Conservation (phyloP, 2,888 invertebrate genomes). For the Macrosiphum euphorbiae region DNA sequence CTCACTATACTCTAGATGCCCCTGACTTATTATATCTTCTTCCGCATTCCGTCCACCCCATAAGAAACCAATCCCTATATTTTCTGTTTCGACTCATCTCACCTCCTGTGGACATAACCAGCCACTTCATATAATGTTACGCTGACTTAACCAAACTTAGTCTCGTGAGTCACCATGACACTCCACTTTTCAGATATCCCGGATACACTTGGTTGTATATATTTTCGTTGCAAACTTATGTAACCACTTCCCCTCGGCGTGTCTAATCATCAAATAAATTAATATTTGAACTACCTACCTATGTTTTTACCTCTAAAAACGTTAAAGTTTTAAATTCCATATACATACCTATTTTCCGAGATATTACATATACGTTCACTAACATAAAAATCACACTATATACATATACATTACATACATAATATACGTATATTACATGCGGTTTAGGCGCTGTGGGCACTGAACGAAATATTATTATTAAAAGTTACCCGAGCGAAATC, state of each 20-base stretch:
- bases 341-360: background rate
- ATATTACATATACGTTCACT: background rate
- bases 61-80: background rate
- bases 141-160: background rate
- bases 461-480: slow-evolving; percentile 31
- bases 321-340: background rate
- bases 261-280: background rate
- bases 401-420: background rate
- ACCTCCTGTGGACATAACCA: background rate
- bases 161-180: background rate
- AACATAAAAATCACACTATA: background rate
- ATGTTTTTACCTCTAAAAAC: background rate
- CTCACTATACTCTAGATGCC: background rate
- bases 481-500: slow-evolving; percentile 43
- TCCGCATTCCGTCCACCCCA: too few relatives aligned
- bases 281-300: background rate
- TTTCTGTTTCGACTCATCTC: background rate
- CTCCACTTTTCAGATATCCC: background rate
- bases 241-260: background rate
- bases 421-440: background rate
- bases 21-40: background rate
- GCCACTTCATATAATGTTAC: background rate
- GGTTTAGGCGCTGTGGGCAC: background rate
- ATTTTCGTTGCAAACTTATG: background rate
- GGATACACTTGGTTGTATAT: background rate